These are phyloP conservation scores for Lathamus discolor DNA, from an alignment of 2,113 vertebrate species.

Conservation along the genomic window DNA sequence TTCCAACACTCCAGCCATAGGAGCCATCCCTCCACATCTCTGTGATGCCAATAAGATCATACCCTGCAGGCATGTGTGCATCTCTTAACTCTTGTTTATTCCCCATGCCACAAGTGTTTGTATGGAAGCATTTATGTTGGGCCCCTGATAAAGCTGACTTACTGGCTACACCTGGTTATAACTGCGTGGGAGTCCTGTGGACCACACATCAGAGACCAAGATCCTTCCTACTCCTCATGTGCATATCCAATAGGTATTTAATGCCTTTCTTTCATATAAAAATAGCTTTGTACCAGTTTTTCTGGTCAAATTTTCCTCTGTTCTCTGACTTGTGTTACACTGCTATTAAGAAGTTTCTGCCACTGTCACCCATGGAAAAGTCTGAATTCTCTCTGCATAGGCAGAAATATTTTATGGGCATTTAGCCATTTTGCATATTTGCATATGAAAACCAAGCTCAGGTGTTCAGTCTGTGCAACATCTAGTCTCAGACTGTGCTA, in stretches of 20 bases:
- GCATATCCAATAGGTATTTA: neutral
- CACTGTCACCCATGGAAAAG: neutral
- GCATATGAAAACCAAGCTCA: neutral
- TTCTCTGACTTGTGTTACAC: neutral
- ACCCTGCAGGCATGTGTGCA: neutral
- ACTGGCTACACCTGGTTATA: neutral
- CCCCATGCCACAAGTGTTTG: neutral
- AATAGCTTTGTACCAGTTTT: neutral
- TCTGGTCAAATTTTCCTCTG: neutral
- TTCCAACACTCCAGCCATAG: neutral
- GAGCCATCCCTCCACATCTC: neutral
- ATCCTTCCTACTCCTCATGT: neutral
- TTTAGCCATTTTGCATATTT: neutral
- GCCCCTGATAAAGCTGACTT: neutral
- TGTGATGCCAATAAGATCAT: neutral
- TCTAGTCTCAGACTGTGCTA: neutral
- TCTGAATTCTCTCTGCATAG: neutral
- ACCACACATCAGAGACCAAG: neutral
- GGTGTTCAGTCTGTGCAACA: neutral
- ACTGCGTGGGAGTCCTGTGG: neutral
- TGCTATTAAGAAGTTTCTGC: neutral
- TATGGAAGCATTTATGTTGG: neutral
- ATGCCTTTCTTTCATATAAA: neutral
- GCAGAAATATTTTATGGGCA: neutral
- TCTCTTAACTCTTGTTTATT: neutral